These are phyloP conservation scores for Oedothorax gibbosus DNA, from an alignment of 1,140 invertebrate genomes.

Conservation along the genomic window DNA sequence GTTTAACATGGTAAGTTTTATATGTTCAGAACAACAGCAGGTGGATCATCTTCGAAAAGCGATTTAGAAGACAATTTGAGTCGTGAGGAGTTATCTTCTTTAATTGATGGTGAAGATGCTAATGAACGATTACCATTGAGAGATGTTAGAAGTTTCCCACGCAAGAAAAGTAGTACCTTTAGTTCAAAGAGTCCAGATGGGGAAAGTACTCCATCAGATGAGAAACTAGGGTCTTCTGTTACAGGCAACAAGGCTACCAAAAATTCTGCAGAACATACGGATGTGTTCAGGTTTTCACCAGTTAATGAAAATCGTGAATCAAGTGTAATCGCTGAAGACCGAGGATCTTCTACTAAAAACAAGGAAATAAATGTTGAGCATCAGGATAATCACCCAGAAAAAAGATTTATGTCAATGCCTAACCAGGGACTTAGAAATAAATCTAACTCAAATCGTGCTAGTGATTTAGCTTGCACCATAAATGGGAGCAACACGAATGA, in stretches of 20 bases:
- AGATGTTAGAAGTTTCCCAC: conserved; percentile 6
- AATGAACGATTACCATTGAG: conserved; percentile 14
- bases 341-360: not conserved
- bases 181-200: not conserved
- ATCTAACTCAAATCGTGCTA: no score
- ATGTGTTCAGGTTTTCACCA: not conserved
- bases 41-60: not conserved
- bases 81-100: not conserved
- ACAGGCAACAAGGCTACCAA: conserved; percentile 13
- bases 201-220: conserved; percentile 2
- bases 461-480: not conserved
- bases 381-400: no score
- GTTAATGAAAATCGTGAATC: conserved; percentile 12
- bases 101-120: conserved; percentile 9
- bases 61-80: conserved; percentile 4
- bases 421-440: no score
- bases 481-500: not conserved
- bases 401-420: no score
- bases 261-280: conserved; percentile 11
- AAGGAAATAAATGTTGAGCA: no score
- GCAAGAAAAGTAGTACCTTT: not conserved
- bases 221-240: conserved; percentile 10
- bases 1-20: conserved; percentile 1
- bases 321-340: not conserved
- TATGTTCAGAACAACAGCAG: not conserved